Evolutionary conservation across 1,140 invertebrate species (phyloP), one percentile per base, ranked within the genome.

Genomic region (Drosophila tropicalis): DNA sequence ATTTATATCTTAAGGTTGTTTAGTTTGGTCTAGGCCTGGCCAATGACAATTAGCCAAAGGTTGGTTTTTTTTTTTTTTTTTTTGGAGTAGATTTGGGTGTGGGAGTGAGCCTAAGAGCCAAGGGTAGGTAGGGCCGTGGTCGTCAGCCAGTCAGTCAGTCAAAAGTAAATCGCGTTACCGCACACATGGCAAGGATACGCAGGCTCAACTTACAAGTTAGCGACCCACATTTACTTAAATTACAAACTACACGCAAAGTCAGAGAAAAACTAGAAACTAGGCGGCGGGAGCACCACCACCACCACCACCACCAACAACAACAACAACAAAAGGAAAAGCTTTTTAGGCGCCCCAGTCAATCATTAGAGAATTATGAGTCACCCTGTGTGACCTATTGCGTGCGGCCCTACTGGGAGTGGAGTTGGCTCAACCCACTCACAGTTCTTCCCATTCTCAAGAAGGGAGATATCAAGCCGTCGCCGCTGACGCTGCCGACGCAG

Each of bases 151-250:
- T 72, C 62, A 69, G 65, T 83, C 69, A 36, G 69, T 51, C 44
- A 65, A 84, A 76, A 79, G 76, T 84, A 79, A 84, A 84, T 83
- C 72, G 76, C 72, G 81, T 84, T 80, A 75, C 76, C 76, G 84
- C 44, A 51, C 44, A 51, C 44, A 70, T 81, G 79, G 66, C 80
- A 76, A 75, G 80, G 66, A 81, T 81, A 81, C 73, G 72, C 73
- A 73, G 65, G 67, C 60, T 62, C 67, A 65, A 74, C 54, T 67
- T 66, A 41, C 80, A 78, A 73, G 67, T 63, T 65, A 62, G 72
- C 78, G 85, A 89, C 85, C 84, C 85, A 90, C 69, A 81, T 51
- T 90, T 77, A 76, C 81, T 83, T 90, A 90, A 90, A 80, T 90
- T 90, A 78, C 73, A 61, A 85, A 73, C 82, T 90, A 82, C 86